Base-by-base conservation (phyloP, 2,797 vertebrate species). In the Xenops minutus region DNA sequence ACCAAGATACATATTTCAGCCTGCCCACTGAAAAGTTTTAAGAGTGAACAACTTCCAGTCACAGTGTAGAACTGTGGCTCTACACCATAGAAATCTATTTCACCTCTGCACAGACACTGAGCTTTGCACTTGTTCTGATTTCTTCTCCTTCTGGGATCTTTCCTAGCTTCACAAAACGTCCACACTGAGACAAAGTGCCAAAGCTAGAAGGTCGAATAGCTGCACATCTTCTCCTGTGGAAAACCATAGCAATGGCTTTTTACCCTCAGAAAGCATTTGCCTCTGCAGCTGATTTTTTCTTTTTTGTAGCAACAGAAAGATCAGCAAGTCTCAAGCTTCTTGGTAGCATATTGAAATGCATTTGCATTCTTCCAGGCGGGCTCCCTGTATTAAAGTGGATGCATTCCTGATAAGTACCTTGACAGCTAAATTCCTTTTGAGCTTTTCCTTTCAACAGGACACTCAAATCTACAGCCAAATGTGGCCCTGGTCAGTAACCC, bases 351-450 rank as follows among this genome's bases (percentile, higher is more conserved):
- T 56, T 95, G 93, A 96, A 95, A 96, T 68, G 68, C 92, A 90
- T 96, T 68, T 87, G 24, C 37, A 63, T 30, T 93, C 48, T 93
- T 67, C 24, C 73, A 75, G 54, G 91, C 66, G 89, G 80, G 86
- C 72, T 85, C 78, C 49, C 55, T 78, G 44, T 67, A 85, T 85
- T 88, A 88, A 95, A 96, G 95, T 39, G 75, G 76, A 95, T 79
- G 43, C 37, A 75, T 93, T 95, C 85, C 76, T 64, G 68, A 34
- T 89, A 96, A 97, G 71, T 85, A 89, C 73, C 39, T 96, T 94
- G 88, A 92, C 83, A 96, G 67, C 43, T 87, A 93, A 96, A 95
- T 96, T 93, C 69, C 79, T 97, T 94, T 85, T 85, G 87, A 96
- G 62, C 32, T 95, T 91, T 92, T 85, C 48, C 68, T 85, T 95